Conservation (phyloP, 2,888 invertebrate genomes). For the Caenorhabditis sp. region DNA sequence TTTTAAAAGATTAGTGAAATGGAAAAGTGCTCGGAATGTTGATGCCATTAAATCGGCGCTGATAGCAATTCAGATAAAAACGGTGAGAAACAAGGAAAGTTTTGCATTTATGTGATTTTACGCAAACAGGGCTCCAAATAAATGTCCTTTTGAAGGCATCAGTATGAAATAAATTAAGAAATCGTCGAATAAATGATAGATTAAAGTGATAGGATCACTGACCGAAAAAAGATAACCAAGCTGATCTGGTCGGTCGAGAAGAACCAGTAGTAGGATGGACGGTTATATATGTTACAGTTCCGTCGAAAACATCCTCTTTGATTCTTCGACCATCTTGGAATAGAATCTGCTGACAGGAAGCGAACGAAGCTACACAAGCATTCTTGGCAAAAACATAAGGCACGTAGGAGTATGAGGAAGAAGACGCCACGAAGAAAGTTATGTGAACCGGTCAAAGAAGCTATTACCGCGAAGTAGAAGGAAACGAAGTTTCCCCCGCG, state of each 20-base stretch:
- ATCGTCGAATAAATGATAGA: neutral
- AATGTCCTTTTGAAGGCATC: too few relatives aligned
- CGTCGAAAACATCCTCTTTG: neutral
- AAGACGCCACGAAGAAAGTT: constrained; percentile 36
- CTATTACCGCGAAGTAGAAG: neutral
- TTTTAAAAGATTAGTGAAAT: constrained; percentile 14
- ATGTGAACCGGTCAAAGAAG: constrained; percentile 31
- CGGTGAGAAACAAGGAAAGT: too few relatives aligned
- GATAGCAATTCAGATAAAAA: too few relatives aligned
- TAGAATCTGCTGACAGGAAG: constrained; percentile 8
- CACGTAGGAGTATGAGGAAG: constrained; percentile 8
- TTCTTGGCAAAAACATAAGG: constrained; percentile 15
- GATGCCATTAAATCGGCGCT: neutral
- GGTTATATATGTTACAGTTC: neutral
- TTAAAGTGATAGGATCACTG: constrained; percentile 7
- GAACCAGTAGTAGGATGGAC: constrained; percentile 34
- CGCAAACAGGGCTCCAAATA: too few relatives aligned
- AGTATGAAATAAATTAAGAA: too few relatives aligned
- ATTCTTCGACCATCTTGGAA: neutral
- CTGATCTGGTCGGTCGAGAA: constrained; percentile 24
- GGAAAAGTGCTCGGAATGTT: neutral
- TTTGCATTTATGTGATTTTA: too few relatives aligned
- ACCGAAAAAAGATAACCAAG: constrained; percentile 25
- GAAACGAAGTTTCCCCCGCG: neutral
- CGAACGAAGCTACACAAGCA: constrained; percentile 7